Evolutionary conservation across 2,113 vertebrate species (phyloP).

Genomic region (Morone saxatilis): DNA sequence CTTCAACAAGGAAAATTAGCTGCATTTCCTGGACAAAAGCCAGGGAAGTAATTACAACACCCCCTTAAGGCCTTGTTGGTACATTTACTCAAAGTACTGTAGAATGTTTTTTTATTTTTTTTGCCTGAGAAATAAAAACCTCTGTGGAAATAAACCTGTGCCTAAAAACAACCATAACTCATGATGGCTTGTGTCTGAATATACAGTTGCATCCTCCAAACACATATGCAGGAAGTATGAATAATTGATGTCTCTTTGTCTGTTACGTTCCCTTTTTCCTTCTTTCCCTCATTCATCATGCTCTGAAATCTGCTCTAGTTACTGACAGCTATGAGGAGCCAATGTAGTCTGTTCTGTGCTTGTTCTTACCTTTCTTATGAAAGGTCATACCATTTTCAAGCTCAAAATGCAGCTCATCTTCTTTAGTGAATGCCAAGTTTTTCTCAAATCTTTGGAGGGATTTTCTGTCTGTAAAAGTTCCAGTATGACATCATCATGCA

Average conservation of each 20-base stretch:
- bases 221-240: constrained; percentile 37
- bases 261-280: constrained; percentile 31
- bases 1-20: constrained; percentile 44
- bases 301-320: constrained; percentile 23
- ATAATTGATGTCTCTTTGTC: constrained; percentile 58
- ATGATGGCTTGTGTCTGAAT: constrained; percentile 19
- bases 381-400: constrained; percentile 46
- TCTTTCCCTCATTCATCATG: constrained; percentile 21
- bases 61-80: constrained; percentile 52
- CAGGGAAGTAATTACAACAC: constrained; percentile 60
- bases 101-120: constrained; percentile 41
- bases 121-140: constrained; percentile 20
- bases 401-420: constrained; percentile 15
- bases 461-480: constrained; percentile 15
- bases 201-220: constrained; percentile 26
- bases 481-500: constrained; percentile 44
- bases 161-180: constrained; percentile 6
- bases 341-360: not conserved
- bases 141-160: constrained; percentile 27
- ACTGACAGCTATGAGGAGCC: constrained; percentile 11
- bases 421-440: not conserved
- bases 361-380: constrained; percentile 16
- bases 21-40: constrained; percentile 52
- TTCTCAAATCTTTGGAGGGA: constrained; percentile 7
- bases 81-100: constrained; percentile 46